Conservation (phyloP, 2,797 vertebrate species). For the Scyliorhinus canicula region DNA sequence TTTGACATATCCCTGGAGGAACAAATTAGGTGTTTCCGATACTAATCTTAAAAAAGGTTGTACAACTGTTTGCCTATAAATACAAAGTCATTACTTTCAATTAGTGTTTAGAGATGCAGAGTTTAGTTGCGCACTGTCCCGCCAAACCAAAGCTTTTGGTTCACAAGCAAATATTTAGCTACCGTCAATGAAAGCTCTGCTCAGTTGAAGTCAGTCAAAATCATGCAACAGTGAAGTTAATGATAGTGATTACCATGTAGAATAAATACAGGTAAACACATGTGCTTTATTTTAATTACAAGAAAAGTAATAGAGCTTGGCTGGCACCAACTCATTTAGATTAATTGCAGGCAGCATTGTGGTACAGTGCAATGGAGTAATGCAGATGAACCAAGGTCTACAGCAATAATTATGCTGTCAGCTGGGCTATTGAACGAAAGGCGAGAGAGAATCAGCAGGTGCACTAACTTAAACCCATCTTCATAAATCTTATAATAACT, state of each 20-base stretch:
- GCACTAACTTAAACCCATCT: neutral
- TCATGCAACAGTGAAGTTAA: neutral
- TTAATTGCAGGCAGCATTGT: neutral
- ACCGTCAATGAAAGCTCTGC: neutral
- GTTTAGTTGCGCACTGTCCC: neutral
- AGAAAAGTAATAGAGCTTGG: neutral
- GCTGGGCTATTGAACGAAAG: neutral
- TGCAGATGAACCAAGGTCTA: neutral
- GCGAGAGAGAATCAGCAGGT: neutral
- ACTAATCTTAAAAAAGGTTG: neutral
- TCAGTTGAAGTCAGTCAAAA: slow-evolving; percentile 3
- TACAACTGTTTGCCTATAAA: neutral
- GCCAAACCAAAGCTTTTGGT: neutral
- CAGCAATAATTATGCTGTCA: neutral
- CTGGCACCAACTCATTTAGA: neutral
- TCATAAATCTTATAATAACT: neutral
- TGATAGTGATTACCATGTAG: neutral
- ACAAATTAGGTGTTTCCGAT: neutral
- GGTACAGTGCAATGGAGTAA: neutral
- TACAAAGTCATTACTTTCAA: neutral
- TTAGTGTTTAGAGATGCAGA: neutral
- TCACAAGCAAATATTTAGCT: neutral
- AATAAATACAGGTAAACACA: slow-evolving; percentile 2
- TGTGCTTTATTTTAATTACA: neutral
- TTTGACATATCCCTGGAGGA: neutral